Base-by-base conservation (phyloP, 2,797 vertebrate species). In the Malacoctenus gilli region DNA sequence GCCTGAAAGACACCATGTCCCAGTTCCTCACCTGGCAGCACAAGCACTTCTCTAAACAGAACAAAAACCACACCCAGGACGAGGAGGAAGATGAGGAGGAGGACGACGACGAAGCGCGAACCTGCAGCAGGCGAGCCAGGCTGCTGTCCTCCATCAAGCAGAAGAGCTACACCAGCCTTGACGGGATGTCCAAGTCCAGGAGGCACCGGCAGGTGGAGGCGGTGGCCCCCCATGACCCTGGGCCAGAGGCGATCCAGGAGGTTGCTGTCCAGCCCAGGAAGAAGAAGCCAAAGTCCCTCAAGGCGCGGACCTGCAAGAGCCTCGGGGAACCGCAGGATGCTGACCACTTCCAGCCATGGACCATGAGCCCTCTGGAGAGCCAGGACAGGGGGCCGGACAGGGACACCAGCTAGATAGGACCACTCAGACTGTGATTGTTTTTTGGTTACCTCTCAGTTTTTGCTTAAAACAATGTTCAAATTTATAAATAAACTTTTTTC, bases 121-220 rank as follows among this genome's bases (percentile, higher is more conserved):
- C 25, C 39, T 23, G 65, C 50, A 69, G 67, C 54, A 77, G 18
- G 21, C 79, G 87, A 44, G 85, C 82, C 22, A 38, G 5, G 8
- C 78, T 85, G 3, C 56, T 88, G 36, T 71, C 72, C 40, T 70
- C 78, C 62, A 88, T 90, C 69, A 90, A 90, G 63, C 49, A 68
- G 54, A 88, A 71, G 65, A 80, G 85, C 78, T 89, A 72, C 69
- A 15, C 5, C 20, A 64, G 20, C 20, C 21, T 31, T 25, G 48
- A 70, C 5, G 35, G 46, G 13, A 59, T 11, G 0, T 1, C 82
- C 9, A 79, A 36, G 5, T 42, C 72, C 39, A 52, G 80, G 30
- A 77, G 81, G 32, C 73, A 81, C 51, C 56, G 75, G 2, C 55
- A 70, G 47, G 28, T 3, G 0, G 62, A 68, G 68, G 0, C 6